Evolutionary conservation across 2,888 invertebrate species (phyloP).

Genomic region (Rhingia campestris): DNA sequence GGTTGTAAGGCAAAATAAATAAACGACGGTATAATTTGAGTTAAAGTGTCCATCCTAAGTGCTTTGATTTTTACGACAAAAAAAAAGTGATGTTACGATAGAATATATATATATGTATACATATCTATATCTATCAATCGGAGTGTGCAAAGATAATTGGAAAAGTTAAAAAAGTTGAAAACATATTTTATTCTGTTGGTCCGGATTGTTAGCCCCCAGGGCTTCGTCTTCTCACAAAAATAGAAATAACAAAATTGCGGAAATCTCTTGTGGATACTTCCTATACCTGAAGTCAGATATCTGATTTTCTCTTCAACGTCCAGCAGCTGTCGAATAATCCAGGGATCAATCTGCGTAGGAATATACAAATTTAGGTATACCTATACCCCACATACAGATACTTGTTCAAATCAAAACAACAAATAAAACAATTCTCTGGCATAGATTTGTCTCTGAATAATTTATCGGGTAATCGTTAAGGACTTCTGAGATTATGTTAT

Average conservation of each 20-base stretch:
- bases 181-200: not conserved
- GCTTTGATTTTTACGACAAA: constrained; percentile 22
- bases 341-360: constrained; percentile 43
- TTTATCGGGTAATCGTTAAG: constrained; percentile 71
- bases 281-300: constrained; percentile 36
- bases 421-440: constrained; percentile 61
- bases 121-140: constrained; percentile 35
- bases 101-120: constrained; percentile 25
- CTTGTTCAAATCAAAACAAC: constrained; percentile 27
- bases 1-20: constrained; percentile 1
- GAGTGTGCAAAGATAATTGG: constrained; percentile 55
- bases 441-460: constrained; percentile 68
- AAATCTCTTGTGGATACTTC: constrained; percentile 55
- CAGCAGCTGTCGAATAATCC: constrained; percentile 50
- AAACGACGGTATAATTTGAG: not conserved
- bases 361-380: constrained; percentile 56
- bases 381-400: not conserved
- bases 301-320: constrained; percentile 15
- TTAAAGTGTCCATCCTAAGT: constrained; percentile 16
- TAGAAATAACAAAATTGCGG: constrained; percentile 6
- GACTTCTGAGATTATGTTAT: constrained; percentile 58
- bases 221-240: constrained; percentile 1
- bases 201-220: not conserved
- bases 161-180: constrained; percentile 62
- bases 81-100: not conserved